Evolutionary conservation across 1,140 invertebrate genomes (phyloP), one percentile per base, ranked within the genome.

Genomic region (Phymorhynchus buccinoides): DNA sequence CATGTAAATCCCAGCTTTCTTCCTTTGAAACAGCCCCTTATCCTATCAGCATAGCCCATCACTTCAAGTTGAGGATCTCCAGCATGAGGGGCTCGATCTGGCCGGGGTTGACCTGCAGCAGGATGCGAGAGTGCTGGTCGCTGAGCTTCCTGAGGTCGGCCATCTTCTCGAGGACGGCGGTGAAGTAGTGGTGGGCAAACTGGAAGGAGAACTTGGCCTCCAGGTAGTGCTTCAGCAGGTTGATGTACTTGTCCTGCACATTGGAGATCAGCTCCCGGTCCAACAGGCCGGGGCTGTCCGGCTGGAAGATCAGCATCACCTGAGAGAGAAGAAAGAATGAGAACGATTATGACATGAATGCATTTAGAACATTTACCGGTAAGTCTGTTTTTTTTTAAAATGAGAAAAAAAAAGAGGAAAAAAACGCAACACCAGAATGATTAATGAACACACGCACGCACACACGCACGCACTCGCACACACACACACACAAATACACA

Each of bases 11-110:
- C n/a, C n/a, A n/a, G n/a, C n/a, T n/a, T n/a, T n/a, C n/a, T n/a
- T n/a, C n/a, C n/a, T n/a, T n/a, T n/a, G n/a, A n/a, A n/a, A n/a
- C n/a, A n/a, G n/a, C n/a, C n/a, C n/a, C 92, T n/a, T n/a, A n/a
- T n/a, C n/a, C n/a, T n/a, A n/a, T n/a, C n/a, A n/a, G n/a, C n/a
- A n/a, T n/a, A n/a, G n/a, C n/a, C 56, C 12, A 62, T 62, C 75
- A 85, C 62, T 85, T 85, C 35, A 85, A 48, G 44, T 82, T 85
- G 41, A 85, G 79, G 12, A 85, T 44, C 71, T 85, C 97, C 89
- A 98, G 96, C 35, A 99, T 94, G 42, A 99, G 93, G 3, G 97
- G 97, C 89, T 98, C 97, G 77, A 98, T 96, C 90, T 96, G 95
- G 81, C 95, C 95, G 79, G 97, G 97, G 94, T 98, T 97, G 1